Base-by-base conservation (phyloP, 1,140 invertebrate species). In the Dendrolimus punctatus region DNA sequence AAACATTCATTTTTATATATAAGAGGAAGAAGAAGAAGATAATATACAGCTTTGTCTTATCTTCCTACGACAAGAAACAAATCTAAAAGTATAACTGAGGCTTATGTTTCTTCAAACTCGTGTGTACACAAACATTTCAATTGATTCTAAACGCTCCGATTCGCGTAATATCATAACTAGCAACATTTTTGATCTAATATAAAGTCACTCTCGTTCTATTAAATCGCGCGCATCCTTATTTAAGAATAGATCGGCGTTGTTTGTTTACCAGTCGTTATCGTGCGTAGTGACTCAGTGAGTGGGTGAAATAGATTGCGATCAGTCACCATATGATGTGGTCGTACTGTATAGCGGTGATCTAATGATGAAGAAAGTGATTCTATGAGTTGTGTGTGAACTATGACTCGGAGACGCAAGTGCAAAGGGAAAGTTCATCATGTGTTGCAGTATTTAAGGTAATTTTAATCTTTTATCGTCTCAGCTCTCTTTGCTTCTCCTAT, bases 351-450 rank as follows among this genome's bases (percentile, higher is more conserved):
- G 38, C 37, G 37, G 47, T 51, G 54, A 60, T 56, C 39, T 46
- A 56, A 38, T 44, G 23, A 23, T 9, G 41, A 10, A 36, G 40
- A 7, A 6, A 6, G 41, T 23, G 9, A 40, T 47, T 38, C 38
- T 51, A 46, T 41, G 38, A 49, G 40, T 46, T 46, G 8, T 38
- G 10, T 39, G 37, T 49, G 40, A 49, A 43, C 41, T 23, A 23
- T 23, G 23, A 23, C 23, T 23, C 23, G 23, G 49, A 66, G 64
- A 2, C 44, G 41, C n/a, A 44, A 45, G 49, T 82, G 76, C 56
- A 69, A 58, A 45, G 70, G 75, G 36, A 82, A 80, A 66, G 46
- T 76, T 50, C 70, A 78, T 53, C 79, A 78, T 50, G 50, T 77
- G 53, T 57, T 78, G 6, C 62, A 72, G 10, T 73, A 64, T 58